Conservation (phyloP, 2,888 invertebrate genomes). For the Cataglyphis cursor region DNA sequence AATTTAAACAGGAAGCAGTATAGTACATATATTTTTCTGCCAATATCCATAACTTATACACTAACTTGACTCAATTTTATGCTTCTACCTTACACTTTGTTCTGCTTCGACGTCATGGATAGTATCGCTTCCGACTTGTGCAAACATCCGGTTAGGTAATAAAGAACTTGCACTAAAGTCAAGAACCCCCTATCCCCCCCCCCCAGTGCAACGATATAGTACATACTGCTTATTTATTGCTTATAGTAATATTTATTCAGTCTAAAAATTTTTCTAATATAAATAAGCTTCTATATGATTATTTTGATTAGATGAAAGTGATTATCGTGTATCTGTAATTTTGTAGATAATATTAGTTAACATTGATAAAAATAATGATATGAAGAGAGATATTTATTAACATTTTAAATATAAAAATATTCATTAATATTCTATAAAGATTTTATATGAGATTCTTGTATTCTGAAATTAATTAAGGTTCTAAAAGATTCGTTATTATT, state of each 20-base stretch:
- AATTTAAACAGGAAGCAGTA: conserved; percentile 12
- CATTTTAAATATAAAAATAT: background rate
- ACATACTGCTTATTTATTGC: conserved; percentile 24
- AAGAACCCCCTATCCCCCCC: background rate
- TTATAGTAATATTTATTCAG: background rate
- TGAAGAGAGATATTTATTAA: background rate
- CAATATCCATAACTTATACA: conserved; percentile 51
- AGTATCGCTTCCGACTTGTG: conserved; percentile 47
- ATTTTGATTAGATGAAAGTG: background rate
- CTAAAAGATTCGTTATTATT: background rate
- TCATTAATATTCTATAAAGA: background rate
- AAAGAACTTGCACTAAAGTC: conserved; percentile 47
- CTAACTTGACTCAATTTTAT: conserved; percentile 52
- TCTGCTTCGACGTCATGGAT: conserved; percentile 43
- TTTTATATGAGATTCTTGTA: background rate
- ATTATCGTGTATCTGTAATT: background rate
- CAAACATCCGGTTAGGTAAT: conserved; percentile 54
- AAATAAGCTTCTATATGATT: background rate
- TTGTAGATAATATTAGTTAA: background rate
- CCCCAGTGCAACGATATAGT: background rate
- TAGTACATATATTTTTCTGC: conserved; percentile 12
- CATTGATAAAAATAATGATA: background rate
- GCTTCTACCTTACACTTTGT: conserved; percentile 25
- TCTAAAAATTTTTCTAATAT: background rate
- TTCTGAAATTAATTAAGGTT: background rate